Percentiles rank a stretch among this genome's conserved stretches.
Conservation (phyloP, 1,140 invertebrate genomes). For the Drosophila bocqueti region DNA sequence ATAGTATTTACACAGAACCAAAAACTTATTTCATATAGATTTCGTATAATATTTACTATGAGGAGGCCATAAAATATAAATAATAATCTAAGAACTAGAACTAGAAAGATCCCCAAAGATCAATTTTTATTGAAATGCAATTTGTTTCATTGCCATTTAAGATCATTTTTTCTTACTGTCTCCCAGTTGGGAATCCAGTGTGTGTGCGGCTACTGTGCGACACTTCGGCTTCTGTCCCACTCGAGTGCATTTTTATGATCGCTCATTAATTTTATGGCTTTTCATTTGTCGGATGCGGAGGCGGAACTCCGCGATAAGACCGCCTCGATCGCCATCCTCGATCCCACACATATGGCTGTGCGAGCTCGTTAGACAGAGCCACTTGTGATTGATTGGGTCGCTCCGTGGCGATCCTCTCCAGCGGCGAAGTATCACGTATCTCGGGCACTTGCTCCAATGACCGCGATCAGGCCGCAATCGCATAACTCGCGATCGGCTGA, state of each 20-base stretch:
- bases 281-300: conserved; percentile 74
- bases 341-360: conserved; percentile 32
- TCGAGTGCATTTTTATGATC: conserved; percentile 79
- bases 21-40: background rate
- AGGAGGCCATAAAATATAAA: background rate
- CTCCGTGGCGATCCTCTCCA: conserved; percentile 2
- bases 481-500: conserved; percentile 47
- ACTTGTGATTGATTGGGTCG: conserved; percentile 33
- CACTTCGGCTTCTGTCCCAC: conserved; percentile 43
- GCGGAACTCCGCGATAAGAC: conserved; percentile 47
- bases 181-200: conserved; percentile 25
- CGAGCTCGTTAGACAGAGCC: conserved; percentile 8
- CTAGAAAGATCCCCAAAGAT: background rate
- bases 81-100: background rate
- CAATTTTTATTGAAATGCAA: conserved; percentile 2
- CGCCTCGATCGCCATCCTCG: conserved; percentile 11
- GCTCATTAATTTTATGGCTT: conserved; percentile 80
- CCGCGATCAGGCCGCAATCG: conserved; percentile 63
- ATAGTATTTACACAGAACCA: conserved; percentile 5
- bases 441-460: conserved; percentile 67
- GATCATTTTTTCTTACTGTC: conserved; percentile 6
- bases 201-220: conserved; percentile 48
- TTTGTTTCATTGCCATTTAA: background rate
- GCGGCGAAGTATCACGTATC: conserved; percentile 10
- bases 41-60: background rate